Percentiles rank a stretch among this genome's conserved stretches.
Conservation (phyloP, 2,888 invertebrate species). For the Amphiduros pacificus region DNA sequence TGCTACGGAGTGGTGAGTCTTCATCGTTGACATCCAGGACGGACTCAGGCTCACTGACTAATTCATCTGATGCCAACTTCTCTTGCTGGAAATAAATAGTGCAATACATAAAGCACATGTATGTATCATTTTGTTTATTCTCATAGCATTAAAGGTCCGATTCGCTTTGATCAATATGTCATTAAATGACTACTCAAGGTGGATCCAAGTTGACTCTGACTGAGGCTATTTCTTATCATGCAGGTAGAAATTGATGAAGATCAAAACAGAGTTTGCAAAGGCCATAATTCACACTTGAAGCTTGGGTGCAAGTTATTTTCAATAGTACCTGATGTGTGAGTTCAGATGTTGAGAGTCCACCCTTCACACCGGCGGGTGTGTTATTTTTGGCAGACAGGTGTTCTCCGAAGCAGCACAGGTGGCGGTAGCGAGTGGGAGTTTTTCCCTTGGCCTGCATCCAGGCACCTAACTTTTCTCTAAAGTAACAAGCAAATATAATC, state of each 20-base stretch:
- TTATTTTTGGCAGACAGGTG: slow-evolving; percentile 28
- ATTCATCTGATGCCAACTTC: background rate
- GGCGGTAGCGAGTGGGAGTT: slow-evolving; percentile 45
- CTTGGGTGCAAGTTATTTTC: background rate
- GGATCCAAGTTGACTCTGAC: no score
- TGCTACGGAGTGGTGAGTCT: slow-evolving; percentile 18
- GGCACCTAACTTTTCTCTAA: slow-evolving; percentile 38
- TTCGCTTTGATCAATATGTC: no score
- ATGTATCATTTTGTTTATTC: background rate
- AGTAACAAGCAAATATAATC: background rate
- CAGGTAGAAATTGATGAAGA: no score
- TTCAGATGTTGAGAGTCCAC: slow-evolving; percentile 10
- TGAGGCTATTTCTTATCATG: no score
- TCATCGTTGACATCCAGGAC: background rate
- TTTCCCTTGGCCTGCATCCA: slow-evolving; percentile 46
- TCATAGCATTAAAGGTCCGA: background rate
- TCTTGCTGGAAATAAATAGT: background rate
- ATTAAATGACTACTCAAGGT: no score
- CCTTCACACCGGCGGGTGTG: background rate
- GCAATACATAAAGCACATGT: background rate
- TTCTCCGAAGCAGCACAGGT: slow-evolving; percentile 43
- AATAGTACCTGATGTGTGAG: slow-evolving; percentile 12
- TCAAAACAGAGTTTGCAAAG: no score
- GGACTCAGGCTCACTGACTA: background rate
- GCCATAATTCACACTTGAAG: no score